A percentile compares a stretch with the other conserved stretches of the same genome.
Evolutionary conservation across 2,113 vertebrate species (phyloP).

Genomic region (Meleagris gallopavo): DNA sequence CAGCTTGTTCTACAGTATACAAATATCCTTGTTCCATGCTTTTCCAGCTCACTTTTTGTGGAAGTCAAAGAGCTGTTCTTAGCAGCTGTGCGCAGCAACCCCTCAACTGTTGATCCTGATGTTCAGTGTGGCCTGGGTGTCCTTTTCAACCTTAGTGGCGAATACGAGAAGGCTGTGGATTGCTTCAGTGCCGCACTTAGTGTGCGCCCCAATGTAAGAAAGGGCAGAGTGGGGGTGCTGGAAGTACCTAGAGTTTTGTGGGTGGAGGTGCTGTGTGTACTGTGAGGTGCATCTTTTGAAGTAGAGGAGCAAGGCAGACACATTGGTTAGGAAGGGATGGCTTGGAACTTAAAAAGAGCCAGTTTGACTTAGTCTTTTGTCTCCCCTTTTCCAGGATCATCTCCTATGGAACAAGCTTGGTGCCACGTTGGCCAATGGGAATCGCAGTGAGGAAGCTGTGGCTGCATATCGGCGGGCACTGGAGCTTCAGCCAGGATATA

Average conservation of each 20-base stretch:
- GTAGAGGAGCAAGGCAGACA: background rate
- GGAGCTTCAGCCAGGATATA: conserved; percentile 94
- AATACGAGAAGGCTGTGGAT: conserved; percentile 97
- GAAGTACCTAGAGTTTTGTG: background rate
- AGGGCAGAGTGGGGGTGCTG: background rate
- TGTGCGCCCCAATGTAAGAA: conserved; percentile 88
- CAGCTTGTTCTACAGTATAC: background rate
- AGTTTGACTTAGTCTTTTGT: background rate
- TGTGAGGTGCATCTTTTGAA: fast-evolving
- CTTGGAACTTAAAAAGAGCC: background rate
- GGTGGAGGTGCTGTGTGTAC: background rate
- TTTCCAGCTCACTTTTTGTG: conserved; percentile 86
- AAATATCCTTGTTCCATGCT: background rate
- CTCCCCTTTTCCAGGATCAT: conserved; percentile 84
- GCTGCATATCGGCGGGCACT: conserved; percentile 92
- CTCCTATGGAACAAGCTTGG: conserved; percentile 97
- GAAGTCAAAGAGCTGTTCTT: conserved; percentile 95
- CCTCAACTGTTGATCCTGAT: conserved; percentile 89
- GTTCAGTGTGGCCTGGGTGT: conserved; percentile 97
- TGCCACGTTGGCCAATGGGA: conserved; percentile 95
- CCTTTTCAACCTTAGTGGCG: conserved; percentile 97
- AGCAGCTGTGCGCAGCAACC: conserved; percentile 88
- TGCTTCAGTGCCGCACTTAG: conserved; percentile 95
- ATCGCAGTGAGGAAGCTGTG: conserved; percentile 94
- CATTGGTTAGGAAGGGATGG: background rate